Evolutionary conservation across 2,113 vertebrate genomes (phyloP).

Genomic region (Rhipidura dahli): DNA sequence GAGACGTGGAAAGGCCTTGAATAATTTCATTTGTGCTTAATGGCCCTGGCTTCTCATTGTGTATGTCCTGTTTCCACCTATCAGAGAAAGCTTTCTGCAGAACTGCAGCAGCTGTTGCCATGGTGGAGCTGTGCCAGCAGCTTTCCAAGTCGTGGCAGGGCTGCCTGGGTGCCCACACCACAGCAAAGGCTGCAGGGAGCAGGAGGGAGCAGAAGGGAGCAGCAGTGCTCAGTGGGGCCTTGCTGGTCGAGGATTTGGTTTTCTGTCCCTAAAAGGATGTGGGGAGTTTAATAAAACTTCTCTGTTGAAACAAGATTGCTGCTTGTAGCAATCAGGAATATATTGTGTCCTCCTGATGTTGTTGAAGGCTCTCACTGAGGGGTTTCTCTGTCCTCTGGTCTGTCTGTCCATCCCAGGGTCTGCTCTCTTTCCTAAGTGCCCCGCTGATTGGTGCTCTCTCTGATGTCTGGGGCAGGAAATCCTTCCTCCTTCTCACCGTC

Average conservation of each 20-base stretch:
- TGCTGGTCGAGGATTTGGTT: neutral
- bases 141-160: neutral
- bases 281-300: neutral
- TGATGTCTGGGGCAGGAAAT: conserved; percentile 96
- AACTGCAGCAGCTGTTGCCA: neutral
- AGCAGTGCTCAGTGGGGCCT: neutral
- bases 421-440: conserved; percentile 94
- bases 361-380: neutral
- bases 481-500: conserved; percentile 93
- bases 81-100: neutral
- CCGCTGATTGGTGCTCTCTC: conserved; percentile 94
- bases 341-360: neutral
- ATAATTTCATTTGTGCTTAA: neutral
- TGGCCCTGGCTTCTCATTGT: neutral
- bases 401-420: conserved; percentile 73
- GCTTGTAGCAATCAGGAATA: neutral
- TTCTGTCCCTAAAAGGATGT: neutral
- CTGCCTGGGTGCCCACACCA: neutral
- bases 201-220: neutral
- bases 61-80: neutral
- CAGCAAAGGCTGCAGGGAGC: neutral
- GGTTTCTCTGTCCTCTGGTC: neutral
- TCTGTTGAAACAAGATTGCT: neutral
- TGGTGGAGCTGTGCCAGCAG: neutral
- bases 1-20: neutral